Evolutionary conservation across 2,888 invertebrate genomes (phyloP), one percentile per base, ranked within the genome.

Genomic region (Leistus spinibarbis): DNA sequence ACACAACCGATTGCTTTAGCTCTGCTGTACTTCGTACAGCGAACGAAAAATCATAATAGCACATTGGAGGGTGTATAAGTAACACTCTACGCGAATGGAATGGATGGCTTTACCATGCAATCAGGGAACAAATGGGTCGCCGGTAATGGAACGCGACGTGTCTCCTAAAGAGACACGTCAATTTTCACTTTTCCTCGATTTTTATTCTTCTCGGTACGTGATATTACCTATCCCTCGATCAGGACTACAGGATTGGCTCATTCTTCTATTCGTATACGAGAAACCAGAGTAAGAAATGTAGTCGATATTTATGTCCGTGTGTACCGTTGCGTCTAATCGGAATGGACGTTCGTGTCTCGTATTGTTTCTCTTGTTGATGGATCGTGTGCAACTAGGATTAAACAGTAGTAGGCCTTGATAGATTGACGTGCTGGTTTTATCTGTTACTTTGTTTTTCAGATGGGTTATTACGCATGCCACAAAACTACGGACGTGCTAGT

Each of bases 151-250:
- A 53, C 53, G 62, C 17, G 54, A 56, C 69, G 40, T 63, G 69
- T 63, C 62, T 56, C 27, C 20, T 22, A 57, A 57, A 57, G 23
- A 69, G 69, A 69, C 69, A 69, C 69, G 69, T 69, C 69, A 69
- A 66, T 24, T 69, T 69, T 69, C 69, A 69, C 56, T 69, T 69
- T 69, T 57, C 69, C 56, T 56, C 57, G 22, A 69, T 69, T 69
- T 54, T 69, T 69, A 69, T 69, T 69, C 69, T 57, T 27, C 69
- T 57, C 69, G 56, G 69, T 57, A 19, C 69, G 57, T 69, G 69
- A 69, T 69, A 69, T 69, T 69, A 57, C 69, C 57, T 69, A 23
- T 69, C 69, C 69, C 23, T 23, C 13, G 40, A 40, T 40, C 40
- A 40, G 40, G 40, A 40, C 13, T 5, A 40, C 7, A 40, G 10